Conservation (phyloP, 2,888 invertebrate genomes). For the Dryobota labecula region DNA sequence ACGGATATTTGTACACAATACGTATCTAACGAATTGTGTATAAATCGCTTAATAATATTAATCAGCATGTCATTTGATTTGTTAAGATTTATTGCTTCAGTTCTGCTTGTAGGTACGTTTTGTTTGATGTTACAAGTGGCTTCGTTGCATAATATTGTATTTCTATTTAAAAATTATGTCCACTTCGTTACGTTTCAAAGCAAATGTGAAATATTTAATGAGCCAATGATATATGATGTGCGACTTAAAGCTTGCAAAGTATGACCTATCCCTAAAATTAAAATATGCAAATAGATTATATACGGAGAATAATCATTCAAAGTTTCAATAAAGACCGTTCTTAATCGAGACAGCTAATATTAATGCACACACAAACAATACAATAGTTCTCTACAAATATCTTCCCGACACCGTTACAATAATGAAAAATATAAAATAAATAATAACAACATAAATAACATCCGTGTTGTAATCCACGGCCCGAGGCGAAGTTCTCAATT, state of each 20-base stretch:
- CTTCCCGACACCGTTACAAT: slow-evolving; percentile 60
- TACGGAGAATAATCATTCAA: slow-evolving; percentile 10
- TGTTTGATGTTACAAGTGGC: slow-evolving; percentile 40
- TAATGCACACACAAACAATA: slow-evolving; percentile 48
- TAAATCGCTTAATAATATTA: slow-evolving; percentile 63
- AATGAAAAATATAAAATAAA: slow-evolving; percentile 68
- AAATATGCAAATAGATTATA: slow-evolving; percentile 7
- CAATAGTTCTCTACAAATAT: slow-evolving; percentile 51
- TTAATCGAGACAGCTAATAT: slow-evolving; percentile 45
- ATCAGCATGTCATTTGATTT: slow-evolving; percentile 61
- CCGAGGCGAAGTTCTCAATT: slow-evolving; percentile 67
- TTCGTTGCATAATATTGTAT: slow-evolving; percentile 45
- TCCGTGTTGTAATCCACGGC: slow-evolving; percentile 58
- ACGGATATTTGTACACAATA: slow-evolving; percentile 65
- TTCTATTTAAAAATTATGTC: slow-evolving; percentile 48
- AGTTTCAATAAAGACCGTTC: slow-evolving; percentile 33
- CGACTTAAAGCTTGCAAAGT: slow-evolving; percentile 23
- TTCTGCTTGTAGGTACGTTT: slow-evolving; percentile 34
- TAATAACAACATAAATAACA: slow-evolving; percentile 60
- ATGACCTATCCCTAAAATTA: slow-evolving; percentile 22
- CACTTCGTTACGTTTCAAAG: slow-evolving; percentile 58
- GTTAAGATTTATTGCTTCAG: slow-evolving; percentile 62
- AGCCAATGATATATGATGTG: slow-evolving; percentile 54
- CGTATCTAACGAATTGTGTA: slow-evolving; percentile 67
- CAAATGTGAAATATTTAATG: slow-evolving; percentile 53